Base-by-base conservation (phyloP, 2,888 invertebrate species). In the Hypercompe scribonia region DNA sequence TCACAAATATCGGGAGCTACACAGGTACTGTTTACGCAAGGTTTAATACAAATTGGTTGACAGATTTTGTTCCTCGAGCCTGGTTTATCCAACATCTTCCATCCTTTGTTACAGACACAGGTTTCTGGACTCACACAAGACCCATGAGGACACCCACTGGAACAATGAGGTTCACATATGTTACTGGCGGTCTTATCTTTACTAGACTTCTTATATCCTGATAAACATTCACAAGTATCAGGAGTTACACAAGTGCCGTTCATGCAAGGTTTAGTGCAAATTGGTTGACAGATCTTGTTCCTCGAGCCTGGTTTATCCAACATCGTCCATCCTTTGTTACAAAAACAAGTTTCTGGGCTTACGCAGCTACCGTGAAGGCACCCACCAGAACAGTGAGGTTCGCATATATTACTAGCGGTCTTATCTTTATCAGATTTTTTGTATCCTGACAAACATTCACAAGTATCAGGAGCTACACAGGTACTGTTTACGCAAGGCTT, bases 1-100 rank as follows among this genome's bases (percentile, higher is more conserved):
- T 83, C 73, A 70, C 89, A 90, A n/a, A 73, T 76, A 81, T 68
- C 50, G 2, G 67, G 67, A 33, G 50, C 50, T 68, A 68, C 50
- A 24, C 67, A 68, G 54, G n/a, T 54, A 7, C 24, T 11, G 33
- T 68, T 46, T n/a, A 68, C 7, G 46, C 67, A 68, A 46, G 33
- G n/a, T 15, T 50, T 50, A 8, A 3, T 34, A 54, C 67, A 68
- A n/a, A 66, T n/a, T 3, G 66, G 39, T 24, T 82, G 73, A 39
- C 90, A 90, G 15, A 2, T 31, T 18, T 28, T 61, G 58, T 13
- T 61, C 4, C 0, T 61, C 1, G 13, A 4, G 7, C 1, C 58
- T 28, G 11, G 28, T 31, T 15, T 31, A 13, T 28, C 28, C 21
- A 24, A 36, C 46, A 54, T 34, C 58, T 18, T 54, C 79, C 79